Conservation (phyloP, 2,797 vertebrate genomes). For the Rhincodon typus region DNA sequence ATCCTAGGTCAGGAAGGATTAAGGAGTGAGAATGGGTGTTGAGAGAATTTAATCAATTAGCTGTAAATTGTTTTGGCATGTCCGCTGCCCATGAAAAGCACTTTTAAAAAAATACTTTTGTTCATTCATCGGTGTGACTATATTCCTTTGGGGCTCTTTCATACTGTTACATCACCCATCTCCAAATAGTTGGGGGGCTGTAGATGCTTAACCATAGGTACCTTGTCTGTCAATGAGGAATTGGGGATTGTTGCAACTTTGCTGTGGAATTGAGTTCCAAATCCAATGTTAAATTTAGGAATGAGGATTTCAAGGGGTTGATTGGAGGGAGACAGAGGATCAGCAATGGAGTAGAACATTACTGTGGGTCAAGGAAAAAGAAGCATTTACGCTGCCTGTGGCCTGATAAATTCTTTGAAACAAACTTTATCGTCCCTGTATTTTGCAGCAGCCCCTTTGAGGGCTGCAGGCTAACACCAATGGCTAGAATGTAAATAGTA, state of each 20-base stretch:
- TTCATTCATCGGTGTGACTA: background rate
- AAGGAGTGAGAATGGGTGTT: background rate
- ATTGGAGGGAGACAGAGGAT: background rate
- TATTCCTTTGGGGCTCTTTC: background rate
- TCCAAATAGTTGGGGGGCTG: background rate
- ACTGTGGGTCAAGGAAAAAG: background rate
- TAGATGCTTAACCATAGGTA: background rate
- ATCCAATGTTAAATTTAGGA: background rate
- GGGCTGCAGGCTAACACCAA: background rate
- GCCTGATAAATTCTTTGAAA: background rate
- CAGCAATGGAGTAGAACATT: background rate
- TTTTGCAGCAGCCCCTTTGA: background rate
- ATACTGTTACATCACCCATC: background rate
- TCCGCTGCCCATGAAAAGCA: too few species aligned
- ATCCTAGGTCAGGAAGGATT: background rate
- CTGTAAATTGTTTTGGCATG: too few species aligned
- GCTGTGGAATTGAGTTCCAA: background rate
- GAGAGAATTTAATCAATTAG: background rate
- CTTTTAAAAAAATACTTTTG: too few species aligned
- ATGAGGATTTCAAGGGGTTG: background rate
- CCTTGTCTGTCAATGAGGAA: background rate
- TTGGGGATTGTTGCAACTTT: background rate
- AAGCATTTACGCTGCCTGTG: background rate
- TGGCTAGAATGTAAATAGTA: too few species aligned
- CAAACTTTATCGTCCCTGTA: background rate